Conservation (phyloP, 2,797 vertebrate genomes). For the Siniperca obscura region DNA sequence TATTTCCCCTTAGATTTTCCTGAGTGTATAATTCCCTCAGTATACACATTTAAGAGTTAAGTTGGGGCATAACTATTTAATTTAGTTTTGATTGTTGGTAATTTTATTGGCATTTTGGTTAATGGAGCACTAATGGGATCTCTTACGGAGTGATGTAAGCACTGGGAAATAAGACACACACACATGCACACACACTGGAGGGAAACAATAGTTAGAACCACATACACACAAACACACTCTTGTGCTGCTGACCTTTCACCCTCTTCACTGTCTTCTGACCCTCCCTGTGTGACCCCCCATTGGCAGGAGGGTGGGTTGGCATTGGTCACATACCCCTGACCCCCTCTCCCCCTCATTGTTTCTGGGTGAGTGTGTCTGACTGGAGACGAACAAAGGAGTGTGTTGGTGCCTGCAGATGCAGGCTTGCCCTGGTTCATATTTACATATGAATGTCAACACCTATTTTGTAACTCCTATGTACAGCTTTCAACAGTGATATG, state of each 20-base stretch:
- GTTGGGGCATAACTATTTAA: constrained; percentile 21
- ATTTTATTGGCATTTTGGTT: constrained; percentile 47
- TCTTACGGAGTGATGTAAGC: constrained; percentile 22
- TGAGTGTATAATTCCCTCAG: constrained; percentile 35
- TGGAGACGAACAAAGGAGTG: constrained; percentile 87
- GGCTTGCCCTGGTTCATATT: constrained; percentile 74
- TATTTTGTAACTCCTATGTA: constrained; percentile 49
- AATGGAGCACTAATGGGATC: constrained; percentile 41
- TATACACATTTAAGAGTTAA: constrained; percentile 8
- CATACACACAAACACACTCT: constrained; percentile 52
- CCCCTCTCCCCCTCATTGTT: constrained; percentile 79
- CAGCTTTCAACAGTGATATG: constrained; percentile 37
- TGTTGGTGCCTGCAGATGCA: constrained; percentile 75
- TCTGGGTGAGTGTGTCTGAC: constrained; percentile 90
- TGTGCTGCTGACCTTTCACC: constrained; percentile 63
- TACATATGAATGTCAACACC: constrained; percentile 74
- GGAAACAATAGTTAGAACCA: constrained; percentile 47
- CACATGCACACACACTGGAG: constrained; percentile 44
- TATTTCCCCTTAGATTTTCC: constrained; percentile 4
- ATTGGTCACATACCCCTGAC: constrained; percentile 80
- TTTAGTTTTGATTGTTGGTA: constrained; percentile 43
- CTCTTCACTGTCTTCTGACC: constrained; percentile 70
- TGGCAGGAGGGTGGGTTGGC: constrained; percentile 78
- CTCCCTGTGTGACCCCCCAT: constrained; percentile 36
- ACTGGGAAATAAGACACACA: constrained; percentile 27